phyloP scores from a whole-genome alignment of 2,113 vertebrate species.

The Pachypanchax playfairii region DNA sequence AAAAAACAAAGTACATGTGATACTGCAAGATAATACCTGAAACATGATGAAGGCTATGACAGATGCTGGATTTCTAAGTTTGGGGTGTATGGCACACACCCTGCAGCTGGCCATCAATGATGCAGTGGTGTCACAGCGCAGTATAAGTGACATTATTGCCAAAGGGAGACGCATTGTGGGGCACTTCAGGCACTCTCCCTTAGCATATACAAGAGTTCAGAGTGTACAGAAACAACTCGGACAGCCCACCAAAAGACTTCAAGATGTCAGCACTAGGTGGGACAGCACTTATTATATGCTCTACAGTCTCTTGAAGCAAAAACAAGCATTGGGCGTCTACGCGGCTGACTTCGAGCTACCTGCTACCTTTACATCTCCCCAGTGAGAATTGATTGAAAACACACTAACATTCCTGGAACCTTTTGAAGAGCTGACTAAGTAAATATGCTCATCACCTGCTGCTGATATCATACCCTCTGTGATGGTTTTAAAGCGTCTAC shows the following conservation, averaged over 20 bases:
- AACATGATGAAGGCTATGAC: neutral
- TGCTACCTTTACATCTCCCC: neutral
- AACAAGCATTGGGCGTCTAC: too few species aligned
- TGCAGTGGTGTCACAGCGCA: neutral
- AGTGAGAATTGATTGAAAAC: neutral
- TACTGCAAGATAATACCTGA: neutral
- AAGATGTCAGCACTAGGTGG: slow-evolving; percentile 1
- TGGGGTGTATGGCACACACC: neutral
- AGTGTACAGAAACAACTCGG: neutral
- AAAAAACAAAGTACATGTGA: neutral
- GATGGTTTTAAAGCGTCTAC: neutral
- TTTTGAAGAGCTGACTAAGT: slow-evolving; percentile 1
- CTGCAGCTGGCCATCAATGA: neutral
- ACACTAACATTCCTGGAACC: neutral
- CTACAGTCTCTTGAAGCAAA: neutral
- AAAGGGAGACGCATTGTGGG: neutral
- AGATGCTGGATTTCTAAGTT: neutral
- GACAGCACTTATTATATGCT: neutral
- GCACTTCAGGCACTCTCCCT: neutral
- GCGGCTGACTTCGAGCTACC: neutral
- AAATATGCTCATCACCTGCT: slow-evolving; percentile 5
- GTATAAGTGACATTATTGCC: slow-evolving; percentile 1
- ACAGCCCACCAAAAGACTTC: neutral
- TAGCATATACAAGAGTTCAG: neutral
- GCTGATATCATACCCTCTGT: slow-evolving; percentile 4